Percentiles rank a stretch among this genome's conserved stretches.
phyloP scores from a whole-genome alignment of 2,888 invertebrate species.

The Dicyrtoma fusca region DNA sequence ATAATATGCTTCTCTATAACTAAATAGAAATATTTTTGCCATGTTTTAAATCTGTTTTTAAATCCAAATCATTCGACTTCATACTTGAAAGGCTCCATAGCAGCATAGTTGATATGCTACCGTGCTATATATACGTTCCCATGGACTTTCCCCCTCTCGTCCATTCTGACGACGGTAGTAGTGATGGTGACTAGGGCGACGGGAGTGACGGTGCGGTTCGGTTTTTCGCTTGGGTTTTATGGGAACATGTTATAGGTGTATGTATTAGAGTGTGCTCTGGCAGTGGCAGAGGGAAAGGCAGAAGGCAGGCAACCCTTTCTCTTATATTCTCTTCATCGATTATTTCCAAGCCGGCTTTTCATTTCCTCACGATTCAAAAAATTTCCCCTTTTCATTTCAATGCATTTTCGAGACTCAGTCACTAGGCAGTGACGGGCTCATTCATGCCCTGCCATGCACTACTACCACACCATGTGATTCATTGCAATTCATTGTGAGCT shows the following conservation, averaged over 20 bases:
- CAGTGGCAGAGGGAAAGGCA: neutral
- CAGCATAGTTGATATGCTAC: no score
- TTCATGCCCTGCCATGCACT: neutral
- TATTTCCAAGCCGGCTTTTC: constrained; percentile 31
- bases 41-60: no score
- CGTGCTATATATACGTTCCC: neutral
- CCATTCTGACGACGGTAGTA: neutral
- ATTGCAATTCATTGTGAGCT: no score
- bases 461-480: no score
- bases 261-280: no score
- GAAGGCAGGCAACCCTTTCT: constrained; percentile 15
- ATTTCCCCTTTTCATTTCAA: constrained; percentile 36
- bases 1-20: no score
- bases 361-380: constrained; percentile 30
- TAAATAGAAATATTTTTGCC: no score
- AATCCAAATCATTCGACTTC: no score
- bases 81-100: no score
- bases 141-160: constrained; percentile 2
- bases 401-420: constrained; percentile 13
- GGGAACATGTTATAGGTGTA: no score
- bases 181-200: neutral
- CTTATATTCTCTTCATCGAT: constrained; percentile 21
- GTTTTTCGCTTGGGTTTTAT: neutral
- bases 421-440: no score
- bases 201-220: neutral